A percentile compares a stretch with the other conserved stretches of the same genome.
Evolutionary conservation across 2,888 invertebrate genomes (phyloP).

Genomic region (Rhaphigaster nebulosa): DNA sequence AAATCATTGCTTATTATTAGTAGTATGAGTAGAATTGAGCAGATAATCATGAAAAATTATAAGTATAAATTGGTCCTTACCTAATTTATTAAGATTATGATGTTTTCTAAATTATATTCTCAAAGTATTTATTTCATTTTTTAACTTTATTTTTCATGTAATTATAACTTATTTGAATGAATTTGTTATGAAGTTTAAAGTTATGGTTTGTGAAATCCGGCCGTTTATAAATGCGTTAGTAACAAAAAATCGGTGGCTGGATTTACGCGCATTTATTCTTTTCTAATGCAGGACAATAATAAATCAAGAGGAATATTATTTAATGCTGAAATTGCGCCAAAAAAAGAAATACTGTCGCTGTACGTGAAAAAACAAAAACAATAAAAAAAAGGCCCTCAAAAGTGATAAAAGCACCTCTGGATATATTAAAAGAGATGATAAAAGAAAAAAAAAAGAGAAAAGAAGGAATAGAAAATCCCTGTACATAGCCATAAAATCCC

Average conservation of each 20-base stretch:
- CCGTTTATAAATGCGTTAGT: too few species aligned
- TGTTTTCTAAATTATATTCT: too few species aligned
- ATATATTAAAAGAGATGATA: slow-evolving; percentile 12
- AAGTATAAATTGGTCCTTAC: too few species aligned
- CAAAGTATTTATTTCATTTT: too few species aligned
- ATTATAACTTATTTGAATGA: too few species aligned
- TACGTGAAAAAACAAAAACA: background rate
- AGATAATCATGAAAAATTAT: too few species aligned
- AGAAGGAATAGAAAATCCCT: slow-evolving; percentile 19
- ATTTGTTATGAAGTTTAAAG: too few species aligned
- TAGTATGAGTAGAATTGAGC: too few species aligned
- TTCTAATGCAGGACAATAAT: background rate
- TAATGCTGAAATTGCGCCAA: background rate
- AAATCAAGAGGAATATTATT: background rate
- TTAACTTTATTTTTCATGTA: too few species aligned
- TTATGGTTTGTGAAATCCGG: too few species aligned
- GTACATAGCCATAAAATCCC: slow-evolving; percentile 32
- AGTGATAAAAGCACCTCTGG: background rate
- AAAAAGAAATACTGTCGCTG: background rate
- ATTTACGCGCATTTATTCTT: background rate
- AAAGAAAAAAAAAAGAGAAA: background rate
- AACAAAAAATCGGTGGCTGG: background rate
- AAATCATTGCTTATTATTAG: too few species aligned
- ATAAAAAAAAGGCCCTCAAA: background rate
- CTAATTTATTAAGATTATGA: too few species aligned